A percentile compares a stretch with the other conserved stretches of the same genome.
Conservation (phyloP, 1,140 invertebrate genomes). For the Trachymyrmex cornetzi region DNA sequence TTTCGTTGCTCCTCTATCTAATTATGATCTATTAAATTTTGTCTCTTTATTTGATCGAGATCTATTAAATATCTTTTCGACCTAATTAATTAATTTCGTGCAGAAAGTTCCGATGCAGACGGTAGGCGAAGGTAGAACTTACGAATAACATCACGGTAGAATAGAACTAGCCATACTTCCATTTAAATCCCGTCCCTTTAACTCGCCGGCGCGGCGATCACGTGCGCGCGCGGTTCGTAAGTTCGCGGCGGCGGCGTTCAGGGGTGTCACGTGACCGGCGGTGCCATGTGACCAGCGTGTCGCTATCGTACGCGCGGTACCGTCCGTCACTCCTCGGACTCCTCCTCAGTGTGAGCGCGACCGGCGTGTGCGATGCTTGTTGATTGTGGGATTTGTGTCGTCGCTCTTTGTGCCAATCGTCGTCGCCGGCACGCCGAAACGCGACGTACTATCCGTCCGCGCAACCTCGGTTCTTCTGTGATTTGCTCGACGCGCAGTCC, state of each 20-base stretch:
- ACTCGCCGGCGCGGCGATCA: constrained; percentile 44
- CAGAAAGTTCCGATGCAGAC: too few relatives aligned
- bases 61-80: not conserved
- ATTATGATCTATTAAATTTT: not conserved
- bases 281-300: constrained; percentile 40
- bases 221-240: constrained; percentile 51
- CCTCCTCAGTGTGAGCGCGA: constrained; percentile 56
- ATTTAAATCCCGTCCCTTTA: constrained; percentile 58
- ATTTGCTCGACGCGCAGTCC: not conserved
- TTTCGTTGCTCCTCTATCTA: not conserved
- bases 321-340: not conserved
- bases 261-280: constrained; percentile 43
- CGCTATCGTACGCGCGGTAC: constrained; percentile 21
- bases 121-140: not conserved
- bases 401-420: not conserved
- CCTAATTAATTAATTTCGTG: not conserved
- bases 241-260: constrained; percentile 46
- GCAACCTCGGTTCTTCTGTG: constrained; percentile 27
- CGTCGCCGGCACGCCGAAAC: constrained; percentile 29
- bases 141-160: not conserved
- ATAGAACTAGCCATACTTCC: not conserved
- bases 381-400: too few relatives aligned
- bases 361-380: constrained; percentile 47
- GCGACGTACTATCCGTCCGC: constrained; percentile 44
- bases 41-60: not conserved